Percentiles rank a stretch among this genome's conserved stretches.
phyloP scores from a whole-genome alignment of 2,888 invertebrate genomes.

The Pardosa pseudoannulata region DNA sequence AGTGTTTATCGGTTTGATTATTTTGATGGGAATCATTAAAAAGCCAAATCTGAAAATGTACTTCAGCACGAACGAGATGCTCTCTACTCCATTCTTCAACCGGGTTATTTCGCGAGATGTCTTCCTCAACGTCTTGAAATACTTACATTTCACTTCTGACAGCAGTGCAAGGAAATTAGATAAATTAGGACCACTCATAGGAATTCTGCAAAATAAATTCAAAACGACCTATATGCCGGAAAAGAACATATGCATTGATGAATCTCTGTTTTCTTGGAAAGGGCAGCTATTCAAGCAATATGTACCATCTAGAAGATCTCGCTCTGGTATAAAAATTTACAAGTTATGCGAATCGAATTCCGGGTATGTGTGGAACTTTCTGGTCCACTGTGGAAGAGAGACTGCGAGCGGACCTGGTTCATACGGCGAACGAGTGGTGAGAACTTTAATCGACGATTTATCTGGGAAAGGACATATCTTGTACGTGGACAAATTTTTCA shows the following conservation, averaged over 20 bases:
- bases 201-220: no score
- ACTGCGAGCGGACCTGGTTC: not conserved
- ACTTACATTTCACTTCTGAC: not conserved
- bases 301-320: not conserved
- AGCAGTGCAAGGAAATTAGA: not conserved
- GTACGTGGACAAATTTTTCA: not conserved
- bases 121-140: not conserved
- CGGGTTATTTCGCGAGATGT: not conserved
- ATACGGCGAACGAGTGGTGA: conserved; percentile 7
- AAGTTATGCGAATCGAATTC: not conserved
- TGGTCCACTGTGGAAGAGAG: not conserved
- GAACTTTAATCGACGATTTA: not conserved
- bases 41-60: not conserved
- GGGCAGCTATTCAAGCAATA: not conserved
- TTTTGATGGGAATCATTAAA: conserved; percentile 1
- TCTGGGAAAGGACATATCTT: conserved; percentile 7
- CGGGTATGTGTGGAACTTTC: conserved; percentile 12
- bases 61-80: not conserved
- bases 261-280: no score
- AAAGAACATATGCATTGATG: no score
- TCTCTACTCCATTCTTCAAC: not conserved
- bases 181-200: not conserved
- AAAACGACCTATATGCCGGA: not conserved
- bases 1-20: not conserved
- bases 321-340: not conserved